phyloP scores from a whole-genome alignment of 2,797 vertebrate species.

The Sebastes variabilis region DNA sequence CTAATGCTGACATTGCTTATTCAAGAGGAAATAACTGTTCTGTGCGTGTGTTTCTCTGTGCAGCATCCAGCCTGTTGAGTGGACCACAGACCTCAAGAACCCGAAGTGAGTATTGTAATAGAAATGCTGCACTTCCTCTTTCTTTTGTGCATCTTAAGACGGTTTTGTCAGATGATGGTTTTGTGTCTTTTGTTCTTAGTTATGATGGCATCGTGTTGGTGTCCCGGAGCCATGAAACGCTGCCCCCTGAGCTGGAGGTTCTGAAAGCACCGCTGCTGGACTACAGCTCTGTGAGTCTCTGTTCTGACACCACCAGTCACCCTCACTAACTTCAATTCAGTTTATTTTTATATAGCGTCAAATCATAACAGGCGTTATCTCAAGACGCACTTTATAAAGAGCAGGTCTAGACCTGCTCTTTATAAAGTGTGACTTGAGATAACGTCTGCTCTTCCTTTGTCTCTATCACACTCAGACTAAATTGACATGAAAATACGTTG shows the following conservation, averaged over 20 bases:
- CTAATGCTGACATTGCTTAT: constrained; percentile 32
- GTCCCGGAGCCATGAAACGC: constrained; percentile 68
- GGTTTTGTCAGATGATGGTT: not conserved
- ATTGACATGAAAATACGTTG: not conserved
- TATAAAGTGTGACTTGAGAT: too few relatives aligned
- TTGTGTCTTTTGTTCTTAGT: constrained; percentile 48
- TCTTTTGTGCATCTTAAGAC: not conserved
- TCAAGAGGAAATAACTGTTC: constrained; percentile 2
- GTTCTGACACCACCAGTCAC: not conserved
- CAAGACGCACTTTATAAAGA: too few relatives aligned
- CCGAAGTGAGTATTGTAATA: constrained; percentile 75
- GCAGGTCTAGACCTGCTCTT: too few relatives aligned
- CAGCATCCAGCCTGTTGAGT: constrained; percentile 81
- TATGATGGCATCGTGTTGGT: constrained; percentile 85
- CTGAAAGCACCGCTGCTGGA: constrained; percentile 80
- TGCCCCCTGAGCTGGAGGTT: constrained; percentile 73
- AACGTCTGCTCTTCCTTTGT: not conserved
- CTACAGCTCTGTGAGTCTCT: constrained; percentile 79
- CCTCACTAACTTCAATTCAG: not conserved
- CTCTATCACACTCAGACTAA: not conserved
- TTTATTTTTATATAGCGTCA: too few relatives aligned
- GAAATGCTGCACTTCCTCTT: not conserved
- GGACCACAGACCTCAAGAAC: constrained; percentile 78
- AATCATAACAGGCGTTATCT: too few relatives aligned
- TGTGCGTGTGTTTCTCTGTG: constrained; percentile 13